These are phyloP conservation scores for Erebia epiphron DNA, from an alignment of 2,888 invertebrate species.

Conservation along the genomic window DNA sequence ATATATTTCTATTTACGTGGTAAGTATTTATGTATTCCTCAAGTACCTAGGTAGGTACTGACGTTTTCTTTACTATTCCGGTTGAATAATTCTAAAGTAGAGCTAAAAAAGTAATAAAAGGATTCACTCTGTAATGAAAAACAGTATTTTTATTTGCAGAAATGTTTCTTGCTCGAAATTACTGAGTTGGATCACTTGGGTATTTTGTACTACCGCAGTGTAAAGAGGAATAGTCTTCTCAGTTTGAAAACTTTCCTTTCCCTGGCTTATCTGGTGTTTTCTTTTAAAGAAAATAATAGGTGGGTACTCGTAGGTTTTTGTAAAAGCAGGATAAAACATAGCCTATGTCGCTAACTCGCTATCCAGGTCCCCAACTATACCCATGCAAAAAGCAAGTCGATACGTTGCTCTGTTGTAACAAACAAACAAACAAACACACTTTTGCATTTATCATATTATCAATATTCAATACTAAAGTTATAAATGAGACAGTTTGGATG, in stretches of 20 bases:
- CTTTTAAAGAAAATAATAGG: neutral
- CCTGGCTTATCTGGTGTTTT: neutral
- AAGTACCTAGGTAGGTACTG: neutral
- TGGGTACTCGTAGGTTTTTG: no score
- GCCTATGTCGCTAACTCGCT: no score
- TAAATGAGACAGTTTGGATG: no score
- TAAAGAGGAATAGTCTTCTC: neutral
- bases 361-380: no score
- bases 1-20: no score
- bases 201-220: neutral
- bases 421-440: no score
- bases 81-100: conserved; percentile 25
- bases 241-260: neutral
- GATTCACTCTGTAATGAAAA: conserved; percentile 7
- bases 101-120: conserved; percentile 25
- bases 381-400: no score
- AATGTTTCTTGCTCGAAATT: conserved; percentile 20
- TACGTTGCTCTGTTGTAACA: no score
- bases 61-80: conserved; percentile 20
- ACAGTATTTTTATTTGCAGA: conserved; percentile 19
- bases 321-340: no score
- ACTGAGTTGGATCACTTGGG: conserved; percentile 12
- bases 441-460: no score
- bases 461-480: no score
- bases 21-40: no score